A percentile compares a stretch with the other conserved stretches of the same genome.
Evolutionary conservation across 2,888 invertebrate genomes (phyloP).

Genomic region (Pinctada fucata): DNA sequence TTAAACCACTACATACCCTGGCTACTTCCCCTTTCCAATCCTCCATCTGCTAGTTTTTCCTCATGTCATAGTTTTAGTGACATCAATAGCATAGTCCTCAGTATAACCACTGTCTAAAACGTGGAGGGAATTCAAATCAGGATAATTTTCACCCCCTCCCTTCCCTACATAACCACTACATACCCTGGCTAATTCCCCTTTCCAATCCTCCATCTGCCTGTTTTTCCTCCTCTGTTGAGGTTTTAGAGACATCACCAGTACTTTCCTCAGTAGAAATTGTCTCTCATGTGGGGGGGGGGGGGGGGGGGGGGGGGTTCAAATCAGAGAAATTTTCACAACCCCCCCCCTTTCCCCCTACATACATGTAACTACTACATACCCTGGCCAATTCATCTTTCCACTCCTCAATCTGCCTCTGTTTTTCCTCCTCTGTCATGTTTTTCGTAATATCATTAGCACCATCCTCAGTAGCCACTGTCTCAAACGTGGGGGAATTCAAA

Average conservation of each 20-base stretch:
- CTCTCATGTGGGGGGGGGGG: too few species aligned
- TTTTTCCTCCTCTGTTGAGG: constrained; percentile 45
- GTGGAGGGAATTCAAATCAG: too few species aligned
- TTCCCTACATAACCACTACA: background rate
- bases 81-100: too few species aligned
- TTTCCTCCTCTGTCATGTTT: constrained; percentile 49
- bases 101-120: too few species aligned
- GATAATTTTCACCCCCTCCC: too few species aligned
- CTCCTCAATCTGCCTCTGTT: constrained; percentile 79
- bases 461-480: constrained; percentile 22
- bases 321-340: too few species aligned
- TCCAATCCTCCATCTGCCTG: constrained; percentile 74
- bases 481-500: constrained; percentile 49
- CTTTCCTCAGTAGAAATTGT: too few species aligned
- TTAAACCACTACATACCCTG: constrained; percentile 75
- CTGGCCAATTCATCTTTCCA: constrained; percentile 87
- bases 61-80: constrained; percentile 2
- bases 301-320: too few species aligned
- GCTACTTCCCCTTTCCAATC: constrained; percentile 88
- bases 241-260: too few species aligned
- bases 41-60: constrained; percentile 76
- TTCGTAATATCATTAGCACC: constrained; percentile 29
- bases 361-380: constrained; percentile 68
- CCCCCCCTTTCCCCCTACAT: background rate
- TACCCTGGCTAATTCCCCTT: background rate